A percentile compares a stretch with the other conserved stretches of the same genome.
phyloP scores from a whole-genome alignment of 1,140 invertebrate species.

The Teleopsis dalmanni region DNA sequence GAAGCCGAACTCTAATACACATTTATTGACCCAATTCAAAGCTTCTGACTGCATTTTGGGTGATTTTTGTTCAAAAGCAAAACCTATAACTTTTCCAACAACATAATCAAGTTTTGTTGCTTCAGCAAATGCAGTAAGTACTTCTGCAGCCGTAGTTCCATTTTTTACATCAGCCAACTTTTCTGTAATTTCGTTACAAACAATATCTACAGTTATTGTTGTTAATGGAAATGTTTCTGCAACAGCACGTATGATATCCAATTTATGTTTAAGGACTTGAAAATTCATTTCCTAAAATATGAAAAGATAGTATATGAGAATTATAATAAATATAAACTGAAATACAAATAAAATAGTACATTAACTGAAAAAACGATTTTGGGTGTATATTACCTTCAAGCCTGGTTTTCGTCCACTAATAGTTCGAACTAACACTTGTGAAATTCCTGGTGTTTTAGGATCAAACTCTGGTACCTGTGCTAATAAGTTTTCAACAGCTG shows the following conservation, averaged over 20 bases:
- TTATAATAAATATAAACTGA: background rate
- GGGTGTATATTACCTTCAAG: constrained; percentile 48
- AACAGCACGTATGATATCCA: constrained; percentile 71
- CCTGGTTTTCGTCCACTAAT: constrained; percentile 82
- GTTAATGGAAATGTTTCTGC: constrained; percentile 69
- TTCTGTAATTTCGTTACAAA: constrained; percentile 72
- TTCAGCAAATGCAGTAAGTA: constrained; percentile 68
- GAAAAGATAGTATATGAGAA: background rate
- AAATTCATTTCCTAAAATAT: constrained; percentile 70
- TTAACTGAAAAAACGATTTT: background rate
- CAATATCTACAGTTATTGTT: constrained; percentile 64
- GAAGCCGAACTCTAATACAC: constrained; percentile 80
- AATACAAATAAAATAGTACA: background rate
- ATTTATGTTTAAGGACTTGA: constrained; percentile 77
- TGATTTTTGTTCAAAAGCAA: constrained; percentile 80
- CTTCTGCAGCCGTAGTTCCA: constrained; percentile 59
- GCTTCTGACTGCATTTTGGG: constrained; percentile 85
- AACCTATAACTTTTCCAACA: constrained; percentile 59
- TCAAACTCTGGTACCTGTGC: constrained; percentile 57
- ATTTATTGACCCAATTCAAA: constrained; percentile 67
- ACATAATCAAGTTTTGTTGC: constrained; percentile 70
- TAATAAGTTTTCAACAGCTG: constrained; percentile 65
- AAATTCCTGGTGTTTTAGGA: constrained; percentile 53
- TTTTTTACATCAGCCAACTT: constrained; percentile 82
- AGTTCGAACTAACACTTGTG: constrained; percentile 67